Base-by-base conservation (phyloP, 2,797 vertebrate genomes). In the Cottoperca gobio region DNA sequence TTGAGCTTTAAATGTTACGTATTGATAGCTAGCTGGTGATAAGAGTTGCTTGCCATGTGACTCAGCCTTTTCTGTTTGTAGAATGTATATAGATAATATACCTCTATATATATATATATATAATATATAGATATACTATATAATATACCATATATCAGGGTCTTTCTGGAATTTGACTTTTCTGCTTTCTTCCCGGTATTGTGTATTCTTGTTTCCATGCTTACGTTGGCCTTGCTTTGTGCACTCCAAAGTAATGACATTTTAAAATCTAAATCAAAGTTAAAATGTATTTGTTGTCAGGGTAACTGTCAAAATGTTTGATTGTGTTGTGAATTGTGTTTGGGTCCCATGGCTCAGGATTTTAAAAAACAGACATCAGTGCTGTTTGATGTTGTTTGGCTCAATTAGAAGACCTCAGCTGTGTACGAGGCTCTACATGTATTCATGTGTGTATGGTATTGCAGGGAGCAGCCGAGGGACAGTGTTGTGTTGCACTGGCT, bases 381-480 rank as follows among this genome's bases (percentile, higher is more conserved):
- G 28, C 19, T 23, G 26, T 35, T 28, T 37, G 2, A 12, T 26
- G 33, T 48, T 43, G 19, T 73, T 64, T 53, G 19, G 37, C 24
- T 60, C 8, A 39, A 37, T 16, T 46, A 76, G 19, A 64, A 73
- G 64, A 50, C 50, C 37, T 66, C 16, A 16, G 6, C 55, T 53
- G 60, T 35, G 16, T 16, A 66, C 10, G 19, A 61, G 46, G 35
- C 21, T 58, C 13, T 1, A 8, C 64, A 7, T 64, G 60, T 81
- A 21, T 73, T 52, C 26, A 17, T 62, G 50, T 28, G 31, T 70
- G 58, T 53, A n/a, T 64, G 39, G 69, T 59, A 11, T 19, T 59
- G 71, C 23, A 35, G 8, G 14, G 21, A 61, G 67, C 71, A 82
- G 80, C 86, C 90, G 86, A 89, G 78, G 88, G 72, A 62, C 37